Conservation (phyloP, 2,113 vertebrate genomes). For the Rhynchomys soricoides region DNA sequence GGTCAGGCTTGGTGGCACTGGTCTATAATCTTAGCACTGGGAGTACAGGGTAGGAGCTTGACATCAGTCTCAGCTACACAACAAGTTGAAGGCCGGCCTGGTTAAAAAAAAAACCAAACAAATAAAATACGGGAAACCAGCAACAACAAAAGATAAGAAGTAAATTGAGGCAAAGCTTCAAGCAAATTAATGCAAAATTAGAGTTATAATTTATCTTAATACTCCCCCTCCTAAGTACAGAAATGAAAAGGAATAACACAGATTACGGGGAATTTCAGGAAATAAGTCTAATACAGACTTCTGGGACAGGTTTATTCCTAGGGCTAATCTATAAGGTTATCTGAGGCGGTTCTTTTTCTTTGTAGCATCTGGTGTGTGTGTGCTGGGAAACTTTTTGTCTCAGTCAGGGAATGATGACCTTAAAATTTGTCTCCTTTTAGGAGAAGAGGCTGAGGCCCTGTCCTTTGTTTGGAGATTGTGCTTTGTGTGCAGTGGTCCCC, state of each 20-base stretch:
- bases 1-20: background rate
- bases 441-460: background rate
- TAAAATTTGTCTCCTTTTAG: slow-evolving; percentile 2
- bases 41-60: too few relatives aligned
- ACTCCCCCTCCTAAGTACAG: background rate
- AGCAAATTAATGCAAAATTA: background rate
- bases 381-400: background rate
- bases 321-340: background rate
- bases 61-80: background rate
- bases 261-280: background rate
- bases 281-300: background rate
- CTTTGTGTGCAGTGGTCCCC: slow-evolving; percentile 20
- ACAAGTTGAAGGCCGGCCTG: background rate
- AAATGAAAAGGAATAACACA: background rate
- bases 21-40: background rate
- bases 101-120: background rate
- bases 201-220: background rate
- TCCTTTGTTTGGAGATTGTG: slow-evolving; percentile 13
- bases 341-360: background rate
- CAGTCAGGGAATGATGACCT: background rate
- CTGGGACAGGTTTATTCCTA: background rate
- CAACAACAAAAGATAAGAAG: background rate
- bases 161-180: background rate
- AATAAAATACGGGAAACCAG: background rate
- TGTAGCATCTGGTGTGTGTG: background rate